These are phyloP conservation scores for Oreohelix idahoensis DNA, from an alignment of 1,140 invertebrate genomes.

Conservation along the genomic window DNA sequence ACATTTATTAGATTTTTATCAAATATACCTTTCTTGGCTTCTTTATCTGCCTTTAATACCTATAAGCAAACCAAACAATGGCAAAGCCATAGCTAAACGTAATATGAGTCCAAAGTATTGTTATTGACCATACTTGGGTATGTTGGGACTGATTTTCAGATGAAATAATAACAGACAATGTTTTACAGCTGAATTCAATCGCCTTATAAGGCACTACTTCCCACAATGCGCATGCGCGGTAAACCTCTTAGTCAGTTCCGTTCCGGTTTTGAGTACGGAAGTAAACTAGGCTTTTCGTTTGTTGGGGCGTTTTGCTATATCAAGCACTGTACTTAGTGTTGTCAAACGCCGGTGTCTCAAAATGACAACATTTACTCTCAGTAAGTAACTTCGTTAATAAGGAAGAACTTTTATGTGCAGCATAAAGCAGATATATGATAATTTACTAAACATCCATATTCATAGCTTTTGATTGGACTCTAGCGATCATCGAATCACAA, in stretches of 20 bases:
- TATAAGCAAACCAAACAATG: no score
- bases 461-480: no score
- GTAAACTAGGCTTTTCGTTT: slow-evolving; percentile 6
- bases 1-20: no score
- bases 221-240: slow-evolving; percentile 22
- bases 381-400: slow-evolving; percentile 11
- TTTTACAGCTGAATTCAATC: background rate
- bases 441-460: no score
- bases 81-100: no score
- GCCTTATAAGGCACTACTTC: slow-evolving; percentile 22
- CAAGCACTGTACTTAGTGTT: background rate
- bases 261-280: slow-evolving; percentile 36
- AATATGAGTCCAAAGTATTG: background rate
- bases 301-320: background rate
- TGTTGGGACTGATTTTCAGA: background rate
- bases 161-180: background rate
- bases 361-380: slow-evolving; percentile 21
- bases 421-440: no score
- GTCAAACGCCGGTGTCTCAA: background rate
- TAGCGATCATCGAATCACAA: no score
- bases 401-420: no score
- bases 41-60: no score
- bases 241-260: slow-evolving; percentile 26
- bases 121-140: slow-evolving; percentile 1
- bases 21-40: no score